Conservation (phyloP, 2,797 vertebrate species). For the Gorsachius magnificus region DNA sequence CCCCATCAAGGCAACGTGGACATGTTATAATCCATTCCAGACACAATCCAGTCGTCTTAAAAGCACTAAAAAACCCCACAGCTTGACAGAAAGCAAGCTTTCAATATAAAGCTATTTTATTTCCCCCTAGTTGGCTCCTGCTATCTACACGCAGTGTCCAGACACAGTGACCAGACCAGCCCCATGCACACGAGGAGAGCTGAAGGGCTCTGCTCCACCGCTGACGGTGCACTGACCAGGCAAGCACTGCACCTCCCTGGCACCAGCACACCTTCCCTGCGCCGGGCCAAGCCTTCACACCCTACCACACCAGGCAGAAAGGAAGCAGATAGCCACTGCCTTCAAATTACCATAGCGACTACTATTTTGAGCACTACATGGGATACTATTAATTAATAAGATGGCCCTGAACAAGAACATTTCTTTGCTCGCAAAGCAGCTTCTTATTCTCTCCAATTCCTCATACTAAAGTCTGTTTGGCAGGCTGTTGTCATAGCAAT, state of each 20-base stretch:
- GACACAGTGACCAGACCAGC: background rate
- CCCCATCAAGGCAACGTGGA: background rate
- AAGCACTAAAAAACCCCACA: background rate
- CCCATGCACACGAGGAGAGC: rapidly evolving
- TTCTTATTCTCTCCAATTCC: background rate
- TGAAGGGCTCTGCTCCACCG: background rate
- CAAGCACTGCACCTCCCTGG: background rate
- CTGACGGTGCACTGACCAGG: rapidly evolving
- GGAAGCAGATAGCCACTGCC: background rate
- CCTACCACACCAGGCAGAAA: background rate
- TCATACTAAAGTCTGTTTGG: background rate
- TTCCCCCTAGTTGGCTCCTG: background rate
- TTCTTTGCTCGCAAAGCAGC: background rate
- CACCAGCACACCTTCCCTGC: rapidly evolving
- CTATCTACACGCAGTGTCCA: background rate
- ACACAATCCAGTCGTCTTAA: background rate
- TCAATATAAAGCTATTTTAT: background rate
- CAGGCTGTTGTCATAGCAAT: slow-evolving; percentile 32
- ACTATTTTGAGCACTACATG: background rate
- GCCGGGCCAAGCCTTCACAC: rapidly evolving
- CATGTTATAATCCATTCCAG: background rate
- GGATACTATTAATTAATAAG: background rate
- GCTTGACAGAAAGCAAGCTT: background rate
- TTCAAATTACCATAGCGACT: background rate
- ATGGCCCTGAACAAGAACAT: background rate